Conservation (phyloP, 2,113 vertebrate genomes). For the Takifugu flavidus region DNA sequence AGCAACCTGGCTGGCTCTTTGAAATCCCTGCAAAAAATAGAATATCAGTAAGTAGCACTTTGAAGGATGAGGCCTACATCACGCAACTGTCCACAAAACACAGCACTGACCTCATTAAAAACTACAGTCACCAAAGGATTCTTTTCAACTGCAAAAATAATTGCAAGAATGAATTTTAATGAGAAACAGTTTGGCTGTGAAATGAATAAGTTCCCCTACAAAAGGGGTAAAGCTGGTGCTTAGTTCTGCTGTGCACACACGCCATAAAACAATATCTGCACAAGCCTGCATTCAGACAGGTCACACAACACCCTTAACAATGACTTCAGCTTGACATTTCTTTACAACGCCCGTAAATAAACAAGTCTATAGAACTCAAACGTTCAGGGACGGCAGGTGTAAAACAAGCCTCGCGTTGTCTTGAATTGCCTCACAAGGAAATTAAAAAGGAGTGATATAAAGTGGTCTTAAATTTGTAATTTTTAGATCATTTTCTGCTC, state of each 20-base stretch:
- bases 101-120: conserved; percentile 60
- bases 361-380: not conserved
- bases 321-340: conserved; percentile 7
- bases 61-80: conserved; percentile 47
- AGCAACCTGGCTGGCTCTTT: conserved; percentile 60
- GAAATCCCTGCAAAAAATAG: conserved; percentile 64
- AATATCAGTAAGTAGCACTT: conserved; percentile 47
- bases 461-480: too few species aligned
- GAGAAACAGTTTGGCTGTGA: conserved; percentile 31
- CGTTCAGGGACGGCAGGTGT: not conserved
- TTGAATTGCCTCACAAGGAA: too few species aligned
- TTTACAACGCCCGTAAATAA: not conserved
- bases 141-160: conserved; percentile 49
- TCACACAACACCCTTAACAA: not conserved
- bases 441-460: too few species aligned
- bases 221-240: conserved; percentile 19
- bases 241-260: not conserved
- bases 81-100: conserved; percentile 35
- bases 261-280: not conserved
- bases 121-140: conserved; percentile 40
- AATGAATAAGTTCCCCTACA: conserved; percentile 22
- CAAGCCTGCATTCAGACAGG: conserved; percentile 3
- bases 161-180: conserved; percentile 57
- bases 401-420: not conserved
- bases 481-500: too few species aligned